Conservation (phyloP, 2,113 vertebrate genomes). For the Odocoileus virginianus region DNA sequence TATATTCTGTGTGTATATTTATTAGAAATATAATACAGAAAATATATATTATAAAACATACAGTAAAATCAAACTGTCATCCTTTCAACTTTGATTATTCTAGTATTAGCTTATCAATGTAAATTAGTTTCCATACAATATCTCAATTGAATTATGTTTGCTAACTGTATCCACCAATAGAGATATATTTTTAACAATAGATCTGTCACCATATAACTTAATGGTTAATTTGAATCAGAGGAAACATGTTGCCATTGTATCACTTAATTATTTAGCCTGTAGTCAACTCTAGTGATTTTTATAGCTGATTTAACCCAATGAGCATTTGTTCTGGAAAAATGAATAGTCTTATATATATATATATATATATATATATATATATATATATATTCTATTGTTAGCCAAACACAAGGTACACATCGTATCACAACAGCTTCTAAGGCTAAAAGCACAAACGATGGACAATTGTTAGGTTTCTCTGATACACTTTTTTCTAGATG, state of each 20-base stretch:
- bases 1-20: not conserved
- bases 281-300: not conserved
- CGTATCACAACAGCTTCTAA: not conserved
- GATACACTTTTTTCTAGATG: not conserved
- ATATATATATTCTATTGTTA: not conserved
- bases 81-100: not conserved
- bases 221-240: not conserved
- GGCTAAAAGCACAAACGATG: not conserved
- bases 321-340: not conserved
- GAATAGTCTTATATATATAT: not conserved
- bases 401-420: not conserved
- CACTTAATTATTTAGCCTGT: not conserved
- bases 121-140: not conserved
- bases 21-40: not conserved
- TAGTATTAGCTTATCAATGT: not conserved
- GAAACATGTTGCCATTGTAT: not conserved
- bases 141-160: not conserved
- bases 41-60: not conserved
- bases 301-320: not conserved
- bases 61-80: not conserved
- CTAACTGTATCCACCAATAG: not conserved
- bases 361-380: not conserved
- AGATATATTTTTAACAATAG: not conserved
- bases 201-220: not conserved
- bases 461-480: not conserved